Evolutionary conservation across 2,797 vertebrate genomes (phyloP).

Genomic region (Hypotaenidia okinawae): DNA sequence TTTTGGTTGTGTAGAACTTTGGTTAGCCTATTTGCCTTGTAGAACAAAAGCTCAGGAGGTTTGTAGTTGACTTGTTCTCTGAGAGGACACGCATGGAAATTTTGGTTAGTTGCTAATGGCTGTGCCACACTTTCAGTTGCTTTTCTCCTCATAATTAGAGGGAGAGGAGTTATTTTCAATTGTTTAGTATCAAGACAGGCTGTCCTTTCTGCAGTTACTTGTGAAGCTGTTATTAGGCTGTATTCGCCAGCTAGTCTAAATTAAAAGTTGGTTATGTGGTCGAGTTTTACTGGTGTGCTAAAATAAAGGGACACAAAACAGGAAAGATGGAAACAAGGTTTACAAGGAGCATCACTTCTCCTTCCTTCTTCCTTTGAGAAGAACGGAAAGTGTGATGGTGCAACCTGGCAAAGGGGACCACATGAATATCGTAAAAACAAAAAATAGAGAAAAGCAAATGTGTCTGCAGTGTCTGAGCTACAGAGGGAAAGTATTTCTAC

Average conservation of each 20-base stretch:
- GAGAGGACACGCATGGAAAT: neutral
- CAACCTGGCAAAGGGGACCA: neutral
- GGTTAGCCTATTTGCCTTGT: neutral
- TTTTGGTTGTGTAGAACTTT: neutral
- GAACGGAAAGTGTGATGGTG: constrained; percentile 52
- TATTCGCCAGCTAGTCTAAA: constrained; percentile 54
- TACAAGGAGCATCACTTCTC: constrained; percentile 45
- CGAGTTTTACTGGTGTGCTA: constrained; percentile 56
- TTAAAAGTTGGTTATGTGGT: constrained; percentile 59
- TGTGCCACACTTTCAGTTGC: neutral
- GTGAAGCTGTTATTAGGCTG: constrained; percentile 66
- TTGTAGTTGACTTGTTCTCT: neutral
- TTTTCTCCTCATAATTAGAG: neutral
- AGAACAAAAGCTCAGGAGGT: neutral
- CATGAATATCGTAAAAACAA: neutral
- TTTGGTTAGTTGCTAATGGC: neutral
- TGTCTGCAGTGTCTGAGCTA: neutral
- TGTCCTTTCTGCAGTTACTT: constrained; percentile 47
- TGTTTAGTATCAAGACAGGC: constrained; percentile 38
- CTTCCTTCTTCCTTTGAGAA: constrained; percentile 37
- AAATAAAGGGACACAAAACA: constrained; percentile 68
- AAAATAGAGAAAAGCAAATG: constrained; percentile 18
- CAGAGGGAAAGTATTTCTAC: neutral
- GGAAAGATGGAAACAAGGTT: constrained; percentile 60
- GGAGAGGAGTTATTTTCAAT: neutral